Evolutionary conservation across 1,140 invertebrate species (phyloP).

Genomic region (Halyomorpha halys): DNA sequence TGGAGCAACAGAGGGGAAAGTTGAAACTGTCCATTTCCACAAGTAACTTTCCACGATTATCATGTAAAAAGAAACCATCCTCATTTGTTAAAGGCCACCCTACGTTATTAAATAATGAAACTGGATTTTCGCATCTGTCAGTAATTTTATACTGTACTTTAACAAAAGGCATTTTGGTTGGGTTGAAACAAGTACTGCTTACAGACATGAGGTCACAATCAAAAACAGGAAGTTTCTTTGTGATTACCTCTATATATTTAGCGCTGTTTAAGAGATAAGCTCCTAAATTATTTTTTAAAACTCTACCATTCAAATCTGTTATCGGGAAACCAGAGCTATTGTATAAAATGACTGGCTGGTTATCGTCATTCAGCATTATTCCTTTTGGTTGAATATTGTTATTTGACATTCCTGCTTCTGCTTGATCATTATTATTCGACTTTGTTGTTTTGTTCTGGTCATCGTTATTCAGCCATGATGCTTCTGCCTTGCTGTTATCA

Average conservation of each 20-base stretch:
- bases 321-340: neutral
- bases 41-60: conserved; percentile 4
- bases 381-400: neutral
- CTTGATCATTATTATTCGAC: no score
- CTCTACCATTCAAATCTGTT: conserved; percentile 5
- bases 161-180: neutral
- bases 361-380: neutral
- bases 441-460: no score
- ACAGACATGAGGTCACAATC: neutral
- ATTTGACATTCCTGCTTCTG: no score
- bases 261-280: neutral
- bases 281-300: conserved; percentile 13
- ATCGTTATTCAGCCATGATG: no score
- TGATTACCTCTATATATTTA: neutral
- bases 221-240: neutral
- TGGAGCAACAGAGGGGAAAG: conserved; percentile 2
- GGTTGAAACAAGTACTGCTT: neutral
- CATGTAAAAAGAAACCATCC: conserved; percentile 14
- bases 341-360: neutral
- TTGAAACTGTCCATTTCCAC: neutral
- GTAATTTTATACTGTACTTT: neutral
- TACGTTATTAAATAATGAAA: conserved; percentile 9
- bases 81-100: conserved; percentile 13
- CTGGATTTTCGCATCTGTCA: neutral
- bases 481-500: no score